A percentile compares a stretch with the other conserved stretches of the same genome.
These are phyloP conservation scores for Xiphophorus maculatus DNA, from an alignment of 2,113 vertebrate species.

Conservation along the genomic window DNA sequence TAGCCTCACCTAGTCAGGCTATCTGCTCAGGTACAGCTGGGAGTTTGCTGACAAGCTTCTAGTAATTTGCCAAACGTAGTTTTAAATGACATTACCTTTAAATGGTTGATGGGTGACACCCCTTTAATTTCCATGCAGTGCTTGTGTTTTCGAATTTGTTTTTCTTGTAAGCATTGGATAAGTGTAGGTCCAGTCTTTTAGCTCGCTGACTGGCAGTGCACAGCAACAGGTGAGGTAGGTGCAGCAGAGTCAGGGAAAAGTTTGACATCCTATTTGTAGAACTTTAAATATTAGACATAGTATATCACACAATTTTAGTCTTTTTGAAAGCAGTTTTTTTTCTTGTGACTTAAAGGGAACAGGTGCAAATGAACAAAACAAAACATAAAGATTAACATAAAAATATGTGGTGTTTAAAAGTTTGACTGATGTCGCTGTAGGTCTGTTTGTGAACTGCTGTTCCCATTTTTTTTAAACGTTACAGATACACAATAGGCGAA, in stretches of 20 bases:
- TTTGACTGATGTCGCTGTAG: no score
- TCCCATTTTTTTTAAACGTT: no score
- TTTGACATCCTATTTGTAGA: no score
- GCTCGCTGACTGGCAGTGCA: neutral
- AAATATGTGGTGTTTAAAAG: neutral
- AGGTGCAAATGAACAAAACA: neutral
- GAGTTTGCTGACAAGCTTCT: neutral
- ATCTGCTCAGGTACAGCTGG: no score
- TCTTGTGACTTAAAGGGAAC: neutral
- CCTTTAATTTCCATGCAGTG: neutral
- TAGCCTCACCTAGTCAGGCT: no score
- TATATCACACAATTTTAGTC: no score
- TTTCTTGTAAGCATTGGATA: neutral
- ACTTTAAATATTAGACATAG: no score
- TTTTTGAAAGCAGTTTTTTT: neutral
- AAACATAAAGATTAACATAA: neutral
- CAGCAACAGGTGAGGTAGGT: neutral
- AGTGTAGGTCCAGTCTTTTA: neutral
- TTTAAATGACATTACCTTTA: neutral
- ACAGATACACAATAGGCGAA: no score
- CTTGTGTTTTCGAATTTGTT: neutral
- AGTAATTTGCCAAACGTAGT: neutral
- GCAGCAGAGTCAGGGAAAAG: no score
- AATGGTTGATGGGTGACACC: conserved; percentile 2
- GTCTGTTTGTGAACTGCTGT: no score